These are phyloP conservation scores for Archips crataeganus DNA, from an alignment of 2,888 invertebrate species.

Conservation along the genomic window DNA sequence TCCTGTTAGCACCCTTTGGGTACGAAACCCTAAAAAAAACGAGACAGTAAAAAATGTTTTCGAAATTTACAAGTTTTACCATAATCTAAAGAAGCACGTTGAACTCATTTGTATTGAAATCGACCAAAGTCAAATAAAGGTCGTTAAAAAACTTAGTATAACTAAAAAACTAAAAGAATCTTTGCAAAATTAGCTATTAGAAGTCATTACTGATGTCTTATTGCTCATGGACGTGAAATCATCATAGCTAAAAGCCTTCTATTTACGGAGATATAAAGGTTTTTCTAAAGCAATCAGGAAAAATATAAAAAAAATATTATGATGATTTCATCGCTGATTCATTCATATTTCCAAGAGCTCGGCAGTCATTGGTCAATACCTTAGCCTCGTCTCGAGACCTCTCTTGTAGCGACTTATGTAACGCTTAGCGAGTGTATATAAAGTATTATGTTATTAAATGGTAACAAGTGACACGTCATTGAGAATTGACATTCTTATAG, in stretches of 20 bases:
- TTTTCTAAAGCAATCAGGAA: background rate
- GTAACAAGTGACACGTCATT: slow-evolving; percentile 5
- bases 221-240: background rate
- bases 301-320: background rate
- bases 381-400: slow-evolving; percentile 47
- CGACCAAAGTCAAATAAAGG: background rate
- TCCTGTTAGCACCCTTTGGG: no score
- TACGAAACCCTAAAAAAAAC: no score
- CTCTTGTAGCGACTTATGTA: slow-evolving; percentile 58
- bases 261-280: background rate
- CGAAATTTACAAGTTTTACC: background rate
- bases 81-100: background rate
- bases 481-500: background rate
- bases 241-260: no score
- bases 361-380: slow-evolving; percentile 7
- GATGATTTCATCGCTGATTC: background rate
- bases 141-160: background rate
- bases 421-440: slow-evolving; percentile 55
- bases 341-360: slow-evolving; percentile 26
- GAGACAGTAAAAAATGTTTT: no score
- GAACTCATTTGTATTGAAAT: background rate
- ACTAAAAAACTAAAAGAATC: background rate
- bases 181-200: background rate
- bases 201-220: background rate
- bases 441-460: slow-evolving; percentile 44